A percentile compares a stretch with the other conserved stretches of the same genome.
Evolutionary conservation across 2,888 invertebrate genomes (phyloP).

Genomic region (Acrocyrtus sp.): DNA sequence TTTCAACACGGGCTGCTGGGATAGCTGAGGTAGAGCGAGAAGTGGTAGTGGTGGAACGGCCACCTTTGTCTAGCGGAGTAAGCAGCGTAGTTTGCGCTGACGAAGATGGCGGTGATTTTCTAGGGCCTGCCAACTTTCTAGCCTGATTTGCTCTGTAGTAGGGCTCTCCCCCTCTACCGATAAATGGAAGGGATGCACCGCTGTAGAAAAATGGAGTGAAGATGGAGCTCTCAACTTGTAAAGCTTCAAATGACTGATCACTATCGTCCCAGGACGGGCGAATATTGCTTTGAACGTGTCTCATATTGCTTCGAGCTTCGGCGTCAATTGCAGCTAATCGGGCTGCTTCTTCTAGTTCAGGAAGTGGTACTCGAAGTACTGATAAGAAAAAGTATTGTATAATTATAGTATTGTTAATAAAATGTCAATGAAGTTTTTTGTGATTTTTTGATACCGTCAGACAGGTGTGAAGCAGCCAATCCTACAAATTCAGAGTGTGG

Average conservation of each 20-base stretch:
- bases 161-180: slow-evolving; percentile 15
- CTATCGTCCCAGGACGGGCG: slow-evolving; percentile 22
- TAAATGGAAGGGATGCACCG: slow-evolving; percentile 25
- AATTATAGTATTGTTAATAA: slow-evolving; percentile 2
- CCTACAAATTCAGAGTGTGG: slow-evolving; percentile 40
- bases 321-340: slow-evolving; percentile 37
- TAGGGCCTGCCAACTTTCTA: slow-evolving; percentile 16
- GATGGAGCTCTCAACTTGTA: slow-evolving; percentile 39
- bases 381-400: background rate
- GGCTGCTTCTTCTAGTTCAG: slow-evolving; percentile 51
- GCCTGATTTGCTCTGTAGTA: slow-evolving; percentile 20
- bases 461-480: slow-evolving; percentile 26
- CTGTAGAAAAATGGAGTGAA: slow-evolving; percentile 38
- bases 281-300: background rate
- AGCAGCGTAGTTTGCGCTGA: slow-evolving; percentile 24
- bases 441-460: slow-evolving; percentile 16
- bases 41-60: background rate
- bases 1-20: too few relatives aligned
- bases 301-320: slow-evolving; percentile 15
- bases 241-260: slow-evolving; percentile 3
- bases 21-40: background rate
- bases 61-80: slow-evolving; percentile 22
- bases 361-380: slow-evolving; percentile 57
- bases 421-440: background rate
- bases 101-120: slow-evolving; percentile 3